Conservation (phyloP, 2,888 invertebrate species). For the Oscheius sp. region DNA sequence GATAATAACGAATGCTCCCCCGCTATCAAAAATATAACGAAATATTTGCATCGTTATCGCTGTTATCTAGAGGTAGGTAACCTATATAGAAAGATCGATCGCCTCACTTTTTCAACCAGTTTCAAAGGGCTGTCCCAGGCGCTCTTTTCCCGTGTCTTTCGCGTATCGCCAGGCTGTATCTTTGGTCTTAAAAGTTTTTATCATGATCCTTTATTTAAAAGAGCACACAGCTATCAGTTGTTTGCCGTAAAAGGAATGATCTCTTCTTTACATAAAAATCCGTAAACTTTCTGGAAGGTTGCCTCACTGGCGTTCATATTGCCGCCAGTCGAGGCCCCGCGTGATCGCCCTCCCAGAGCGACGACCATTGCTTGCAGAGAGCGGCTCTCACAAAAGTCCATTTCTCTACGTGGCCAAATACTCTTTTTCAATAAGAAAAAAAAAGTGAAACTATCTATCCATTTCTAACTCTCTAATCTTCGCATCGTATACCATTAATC, state of each 20-base stretch:
- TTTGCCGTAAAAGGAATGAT: not conserved
- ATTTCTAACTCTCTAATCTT: not conserved
- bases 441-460: not conserved
- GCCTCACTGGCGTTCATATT: constrained; percentile 20
- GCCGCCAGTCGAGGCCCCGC: constrained; percentile 28
- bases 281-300: not conserved
- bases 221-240: not conserved
- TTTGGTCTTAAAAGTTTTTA: constrained; percentile 12
- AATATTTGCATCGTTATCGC: not conserved
- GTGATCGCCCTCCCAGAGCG: constrained; percentile 25
- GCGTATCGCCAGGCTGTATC: not conserved
- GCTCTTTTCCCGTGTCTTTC: not conserved
- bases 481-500: constrained; percentile 1
- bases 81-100: not conserved
- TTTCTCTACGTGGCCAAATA: not conserved
- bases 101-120: constrained; percentile 2
- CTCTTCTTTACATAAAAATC: not conserved
- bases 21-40: not conserved
- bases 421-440: not conserved
- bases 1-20: not conserved
- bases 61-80: not conserved
- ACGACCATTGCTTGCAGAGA: constrained; percentile 20
- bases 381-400: constrained; percentile 11
- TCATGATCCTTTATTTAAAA: not conserved
- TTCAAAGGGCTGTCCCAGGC: not conserved